Evolutionary conservation across 1,140 invertebrate species (phyloP).

Genomic region (Homalodisca vitripennis): DNA sequence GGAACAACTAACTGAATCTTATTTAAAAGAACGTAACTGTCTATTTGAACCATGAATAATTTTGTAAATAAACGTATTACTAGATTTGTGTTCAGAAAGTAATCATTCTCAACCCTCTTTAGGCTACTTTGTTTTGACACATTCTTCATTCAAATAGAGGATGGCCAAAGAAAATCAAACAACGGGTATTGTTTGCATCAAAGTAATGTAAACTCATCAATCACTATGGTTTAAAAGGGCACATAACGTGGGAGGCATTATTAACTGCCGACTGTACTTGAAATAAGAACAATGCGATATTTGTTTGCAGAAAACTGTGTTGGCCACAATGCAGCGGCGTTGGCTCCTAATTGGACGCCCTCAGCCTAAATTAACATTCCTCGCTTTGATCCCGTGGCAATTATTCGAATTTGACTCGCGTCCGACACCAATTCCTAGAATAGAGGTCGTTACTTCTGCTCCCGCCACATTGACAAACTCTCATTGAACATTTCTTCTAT

Average conservation of each 20-base stretch:
- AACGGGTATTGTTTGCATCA: no score
- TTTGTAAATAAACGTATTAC: no score
- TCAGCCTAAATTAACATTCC: neutral
- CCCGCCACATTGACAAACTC: neutral
- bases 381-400: constrained; percentile 4
- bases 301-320: neutral
- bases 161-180: no score
- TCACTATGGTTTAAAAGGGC: no score
- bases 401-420: constrained; percentile 4
- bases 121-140: no score
- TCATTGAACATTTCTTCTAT: neutral
- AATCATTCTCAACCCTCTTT: no score
- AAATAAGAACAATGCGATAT: neutral
- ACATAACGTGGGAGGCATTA: neutral
- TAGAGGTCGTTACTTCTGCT: constrained; percentile 8
- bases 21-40: no score
- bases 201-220: no score
- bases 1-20: no score
- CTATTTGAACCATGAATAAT: no score
- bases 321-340: neutral
- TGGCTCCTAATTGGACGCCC: constrained; percentile 9
- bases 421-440: neutral
- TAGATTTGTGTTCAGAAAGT: no score
- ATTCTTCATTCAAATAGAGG: no score
- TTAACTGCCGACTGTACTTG: constrained; percentile 1